Base-by-base conservation (phyloP, 2,888 invertebrate genomes). In the Hartigia nigra region DNA sequence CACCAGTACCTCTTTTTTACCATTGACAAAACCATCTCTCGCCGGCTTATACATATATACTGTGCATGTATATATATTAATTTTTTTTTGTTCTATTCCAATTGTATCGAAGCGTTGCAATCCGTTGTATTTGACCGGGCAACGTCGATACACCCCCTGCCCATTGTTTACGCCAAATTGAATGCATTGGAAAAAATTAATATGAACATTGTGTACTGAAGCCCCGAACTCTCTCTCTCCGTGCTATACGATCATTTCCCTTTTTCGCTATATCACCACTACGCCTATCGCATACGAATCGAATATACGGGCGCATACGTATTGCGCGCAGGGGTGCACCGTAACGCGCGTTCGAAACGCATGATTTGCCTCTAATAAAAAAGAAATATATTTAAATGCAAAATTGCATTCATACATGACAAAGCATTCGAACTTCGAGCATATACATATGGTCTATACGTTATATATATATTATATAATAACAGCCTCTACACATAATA, bases 101-200 rank as follows among this genome's bases (percentile, higher is more conserved):
- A 55, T 77, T 81, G 70, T 75, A 78, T 74, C 72, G 79, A 77
- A 79, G 76, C 79, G 76, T 78, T 81, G 81, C 77, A 79, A 83
- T 84, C 81, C 83, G 78, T 80, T 85, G 80, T 82, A 84, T 86
- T 86, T 84, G 84, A 83, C 78, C 84, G 83, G 81, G 81, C 78
- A 82, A 78, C 70, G 81, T 77, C 83, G 82, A 85, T 85, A 84
- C 84, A 82, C 80, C 77, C 80, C 55, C 55, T 55, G 77, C 81
- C 83, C 83, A 85, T 85, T 87, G 86, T 87, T 87, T 84, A 84
- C 84, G 83, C 85, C 81, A 86, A 87, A 88, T 88, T 86, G 86
- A 87, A 86, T 85, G 80, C 83, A 84, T 81, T 82, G 83, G 82
- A 81, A 84, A 83, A 87, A 86, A 87, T 85, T 86, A 86, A 87